A percentile compares a stretch with the other conserved stretches of the same genome.
Conservation (phyloP, 1,140 invertebrate genomes). For the Danaus melanippus region DNA sequence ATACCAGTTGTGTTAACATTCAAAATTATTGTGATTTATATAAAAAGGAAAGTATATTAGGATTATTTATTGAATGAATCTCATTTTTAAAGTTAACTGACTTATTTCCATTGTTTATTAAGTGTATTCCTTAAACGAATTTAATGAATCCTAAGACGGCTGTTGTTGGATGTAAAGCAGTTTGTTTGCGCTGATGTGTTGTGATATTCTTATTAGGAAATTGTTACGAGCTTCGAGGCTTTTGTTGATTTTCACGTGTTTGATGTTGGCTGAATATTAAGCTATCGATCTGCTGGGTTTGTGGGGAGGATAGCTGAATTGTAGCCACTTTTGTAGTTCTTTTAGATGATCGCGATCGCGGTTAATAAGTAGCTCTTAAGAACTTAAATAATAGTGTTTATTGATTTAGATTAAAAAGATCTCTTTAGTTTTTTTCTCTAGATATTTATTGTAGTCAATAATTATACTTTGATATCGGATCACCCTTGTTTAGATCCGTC, state of each 20-base stretch:
- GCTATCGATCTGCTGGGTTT: no score
- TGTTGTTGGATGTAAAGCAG: slow-evolving; percentile 6
- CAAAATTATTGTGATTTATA: neutral
- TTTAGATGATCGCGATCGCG: no score
- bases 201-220: slow-evolving; percentile 14
- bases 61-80: no score
- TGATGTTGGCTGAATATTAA: no score
- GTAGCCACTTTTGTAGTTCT: no score
- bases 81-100: no score
- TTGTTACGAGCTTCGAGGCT: slow-evolving; percentile 14
- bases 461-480: slow-evolving; percentile 8
- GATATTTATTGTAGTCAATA: slow-evolving; percentile 5
- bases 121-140: slow-evolving; percentile 5
- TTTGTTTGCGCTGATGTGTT: slow-evolving; percentile 18
- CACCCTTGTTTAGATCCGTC: no score
- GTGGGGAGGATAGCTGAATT: no score
- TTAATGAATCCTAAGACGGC: slow-evolving; percentile 8
- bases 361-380: neutral
- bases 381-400: slow-evolving; percentile 3
- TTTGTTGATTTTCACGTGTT: slow-evolving; percentile 18
- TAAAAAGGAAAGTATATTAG: neutral
- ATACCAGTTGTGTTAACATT: neutral
- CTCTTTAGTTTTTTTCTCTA: slow-evolving; percentile 7
- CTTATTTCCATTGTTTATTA: neutral
- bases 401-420: slow-evolving; percentile 3